Percentiles rank a stretch among this genome's conserved stretches.
phyloP scores from a whole-genome alignment of 1,140 invertebrate species.

The Drosophila truncata region DNA sequence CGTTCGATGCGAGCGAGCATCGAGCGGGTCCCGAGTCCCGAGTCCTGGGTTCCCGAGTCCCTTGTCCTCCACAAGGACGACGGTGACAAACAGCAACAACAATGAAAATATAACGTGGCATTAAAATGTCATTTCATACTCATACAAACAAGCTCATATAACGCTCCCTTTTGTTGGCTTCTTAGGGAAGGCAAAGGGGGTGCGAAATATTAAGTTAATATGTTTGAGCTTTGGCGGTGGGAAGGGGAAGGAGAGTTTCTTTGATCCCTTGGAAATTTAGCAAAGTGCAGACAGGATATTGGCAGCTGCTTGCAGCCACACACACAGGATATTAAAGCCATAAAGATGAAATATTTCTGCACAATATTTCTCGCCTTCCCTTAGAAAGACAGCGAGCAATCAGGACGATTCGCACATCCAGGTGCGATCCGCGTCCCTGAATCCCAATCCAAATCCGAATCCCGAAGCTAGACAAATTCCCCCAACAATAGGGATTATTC shows the following conservation, averaged over 20 bases:
- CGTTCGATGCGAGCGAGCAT: slow-evolving; percentile 37
- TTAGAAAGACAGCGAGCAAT: slow-evolving; percentile 5
- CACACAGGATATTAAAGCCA: slow-evolving; percentile 62
- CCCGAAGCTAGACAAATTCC: slow-evolving; percentile 53
- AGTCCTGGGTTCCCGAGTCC: slow-evolving; percentile 3
- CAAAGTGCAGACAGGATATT: slow-evolving; percentile 63
- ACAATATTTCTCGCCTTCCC: neutral
- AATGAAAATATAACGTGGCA: slow-evolving; percentile 78
- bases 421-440: slow-evolving; percentile 15
- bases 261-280: slow-evolving; percentile 55
- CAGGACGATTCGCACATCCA: slow-evolving; percentile 20
- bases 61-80: no score
- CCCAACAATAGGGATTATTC: slow-evolving; percentile 47
- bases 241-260: no score
- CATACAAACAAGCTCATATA: slow-evolving; percentile 63
- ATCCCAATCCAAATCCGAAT: slow-evolving; percentile 16
- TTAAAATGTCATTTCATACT: slow-evolving; percentile 77
- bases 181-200: neutral
- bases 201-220: slow-evolving; percentile 63
- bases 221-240: slow-evolving; percentile 33
- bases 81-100: slow-evolving; percentile 60
- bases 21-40: slow-evolving; percentile 7
- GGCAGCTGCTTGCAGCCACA: slow-evolving; percentile 49
- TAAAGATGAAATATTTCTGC: slow-evolving; percentile 57
- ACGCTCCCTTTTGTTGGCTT: slow-evolving; percentile 29